These are phyloP conservation scores for Melipona bicolor DNA, from an alignment of 2,888 invertebrate species.

Conservation along the genomic window DNA sequence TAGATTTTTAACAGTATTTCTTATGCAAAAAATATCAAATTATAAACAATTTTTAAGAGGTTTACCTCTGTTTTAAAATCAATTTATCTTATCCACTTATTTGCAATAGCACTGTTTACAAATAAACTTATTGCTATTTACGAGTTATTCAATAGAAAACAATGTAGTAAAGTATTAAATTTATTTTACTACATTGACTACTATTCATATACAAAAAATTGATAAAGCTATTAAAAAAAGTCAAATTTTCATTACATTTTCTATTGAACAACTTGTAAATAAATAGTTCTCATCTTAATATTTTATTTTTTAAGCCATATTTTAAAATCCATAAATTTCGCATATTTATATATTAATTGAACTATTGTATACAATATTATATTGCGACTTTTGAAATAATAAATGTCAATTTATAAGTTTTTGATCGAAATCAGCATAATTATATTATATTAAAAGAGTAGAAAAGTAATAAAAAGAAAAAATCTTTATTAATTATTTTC, in stretches of 20 bases:
- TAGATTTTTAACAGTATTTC: constrained; percentile 43
- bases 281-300: constrained; percentile 42
- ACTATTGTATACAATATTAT: constrained; percentile 45
- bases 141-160: constrained; percentile 53
- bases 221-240: constrained; percentile 19
- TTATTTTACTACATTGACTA: constrained; percentile 11
- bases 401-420: constrained; percentile 43
- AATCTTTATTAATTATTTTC: constrained; percentile 7
- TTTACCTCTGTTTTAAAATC: constrained; percentile 40
- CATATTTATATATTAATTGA: constrained; percentile 48
- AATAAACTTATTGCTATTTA: constrained; percentile 53
- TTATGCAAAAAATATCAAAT: constrained; percentile 51
- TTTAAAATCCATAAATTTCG: constrained; percentile 39
- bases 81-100: constrained; percentile 41
- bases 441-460: constrained; percentile 3
- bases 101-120: constrained; percentile 49
- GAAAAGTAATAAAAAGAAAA: background rate
- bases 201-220: constrained; percentile 23
- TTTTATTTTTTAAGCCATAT: constrained; percentile 49
- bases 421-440: constrained; percentile 3
- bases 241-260: constrained; percentile 22
- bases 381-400: constrained; percentile 49
- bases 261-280: constrained; percentile 59
- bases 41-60: constrained; percentile 44
- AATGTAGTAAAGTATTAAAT: constrained; percentile 27